These are phyloP conservation scores for Otus sunia DNA, from an alignment of 2,113 vertebrate genomes.

Conservation along the genomic window DNA sequence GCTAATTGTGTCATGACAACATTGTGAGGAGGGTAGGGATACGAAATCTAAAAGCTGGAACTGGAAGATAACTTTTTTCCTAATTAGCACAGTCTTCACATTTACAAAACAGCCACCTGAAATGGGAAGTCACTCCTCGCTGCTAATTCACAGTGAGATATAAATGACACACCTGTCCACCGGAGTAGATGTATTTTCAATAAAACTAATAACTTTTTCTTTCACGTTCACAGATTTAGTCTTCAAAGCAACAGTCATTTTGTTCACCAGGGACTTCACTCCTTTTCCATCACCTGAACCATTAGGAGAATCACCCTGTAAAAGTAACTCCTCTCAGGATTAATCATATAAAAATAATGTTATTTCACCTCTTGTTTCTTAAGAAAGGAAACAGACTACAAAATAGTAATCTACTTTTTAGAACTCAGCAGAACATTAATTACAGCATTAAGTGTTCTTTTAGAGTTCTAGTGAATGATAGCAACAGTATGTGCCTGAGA, in stretches of 20 bases:
- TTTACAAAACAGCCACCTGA: not conserved
- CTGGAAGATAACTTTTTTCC: not conserved
- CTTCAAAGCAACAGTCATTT: conserved; percentile 98
- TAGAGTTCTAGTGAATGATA: not conserved
- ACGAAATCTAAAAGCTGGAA: not conserved
- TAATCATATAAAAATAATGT: not conserved
- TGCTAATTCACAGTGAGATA: not conserved
- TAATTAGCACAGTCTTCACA: not conserved
- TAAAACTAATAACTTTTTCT: conserved; percentile 99
- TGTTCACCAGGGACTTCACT: conserved; percentile 97
- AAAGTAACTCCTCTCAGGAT: conserved; percentile 17
- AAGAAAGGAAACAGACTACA: not conserved
- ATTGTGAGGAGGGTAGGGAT: not conserved
- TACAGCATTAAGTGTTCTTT: not conserved
- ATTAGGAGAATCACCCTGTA: conserved; percentile 87
- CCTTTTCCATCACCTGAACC: conserved; percentile 89
- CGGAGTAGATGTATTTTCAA: conserved; percentile 96
- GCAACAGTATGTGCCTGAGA: not conserved
- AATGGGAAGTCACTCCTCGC: not conserved
- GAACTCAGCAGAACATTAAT: not conserved
- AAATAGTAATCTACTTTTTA: not conserved
- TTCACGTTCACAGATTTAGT: conserved; percentile 97
- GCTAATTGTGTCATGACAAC: not conserved
- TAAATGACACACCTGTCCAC: conserved; percentile 87
- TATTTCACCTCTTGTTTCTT: not conserved